Evolutionary conservation across 2,888 invertebrate species (phyloP).

Genomic region (Eumerus sabulonum): DNA sequence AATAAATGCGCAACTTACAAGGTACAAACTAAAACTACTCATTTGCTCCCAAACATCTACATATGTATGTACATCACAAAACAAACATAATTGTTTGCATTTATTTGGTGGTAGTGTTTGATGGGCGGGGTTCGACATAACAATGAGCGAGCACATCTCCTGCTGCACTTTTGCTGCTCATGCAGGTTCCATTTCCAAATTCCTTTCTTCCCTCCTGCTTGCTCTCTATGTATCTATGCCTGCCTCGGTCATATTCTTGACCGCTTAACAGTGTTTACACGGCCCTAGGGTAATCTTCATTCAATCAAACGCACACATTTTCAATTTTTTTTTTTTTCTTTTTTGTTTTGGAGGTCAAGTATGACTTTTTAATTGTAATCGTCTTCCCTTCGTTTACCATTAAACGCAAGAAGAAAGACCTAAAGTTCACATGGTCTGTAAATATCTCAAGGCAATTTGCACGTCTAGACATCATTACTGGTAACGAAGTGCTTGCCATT

Average conservation of each 20-base stretch:
- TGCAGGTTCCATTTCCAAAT: not conserved
- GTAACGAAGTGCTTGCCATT: constrained; percentile 39
- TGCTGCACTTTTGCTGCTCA: not conserved
- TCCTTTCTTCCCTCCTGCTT: not conserved
- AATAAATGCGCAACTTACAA: no score
- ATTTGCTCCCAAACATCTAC: no score
- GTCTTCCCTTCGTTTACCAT: not conserved
- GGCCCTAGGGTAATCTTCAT: constrained; percentile 17
- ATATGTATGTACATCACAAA: no score
- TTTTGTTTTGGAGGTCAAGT: constrained; percentile 23
- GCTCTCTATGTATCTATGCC: not conserved
- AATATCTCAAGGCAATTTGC: constrained; percentile 47
- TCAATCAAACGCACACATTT: constrained; percentile 1
- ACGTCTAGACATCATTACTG: constrained; percentile 59
- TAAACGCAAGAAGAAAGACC: not conserved
- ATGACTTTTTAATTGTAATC: not conserved
- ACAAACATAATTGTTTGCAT: not conserved
- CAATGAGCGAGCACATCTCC: constrained; percentile 34
- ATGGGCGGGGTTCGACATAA: constrained; percentile 63
- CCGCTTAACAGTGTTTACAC: constrained; percentile 18
- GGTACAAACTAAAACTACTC: no score
- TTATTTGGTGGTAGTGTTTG: constrained; percentile 2
- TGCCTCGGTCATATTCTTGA: not conserved
- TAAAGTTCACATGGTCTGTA: constrained; percentile 17
- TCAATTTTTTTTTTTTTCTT: not conserved